Evolutionary conservation across 1,140 invertebrate species (phyloP), one percentile per base, ranked within the genome.

Genomic region (Medauroidea extradentata): DNA sequence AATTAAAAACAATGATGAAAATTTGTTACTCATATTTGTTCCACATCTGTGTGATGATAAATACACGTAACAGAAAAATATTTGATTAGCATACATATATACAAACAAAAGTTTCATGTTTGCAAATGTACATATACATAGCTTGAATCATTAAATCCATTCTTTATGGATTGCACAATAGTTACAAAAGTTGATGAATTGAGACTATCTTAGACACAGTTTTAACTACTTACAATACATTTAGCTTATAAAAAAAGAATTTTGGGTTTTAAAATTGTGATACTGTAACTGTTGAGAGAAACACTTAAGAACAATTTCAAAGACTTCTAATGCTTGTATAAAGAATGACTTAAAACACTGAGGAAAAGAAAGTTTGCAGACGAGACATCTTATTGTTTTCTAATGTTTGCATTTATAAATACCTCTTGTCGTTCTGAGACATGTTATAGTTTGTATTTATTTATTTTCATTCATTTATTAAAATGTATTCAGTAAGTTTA

Each of bases 221-320:
- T 25, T 46, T 7, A 5, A 46, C 44, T 25, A 21, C 18, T 21
- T 46, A 46, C 24, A 21, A 46, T 21, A 21, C 18, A 21, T 46
- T 46, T 46, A 34, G 29, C 29, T 34, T 57, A 50, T 57, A 48
- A 57, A 57, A 57, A 57, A 57, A 57, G 48, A 50, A 41, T 50
- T 49, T 16, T 57, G 48, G 48, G 41, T 49, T 57, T 57, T 44
- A 57, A 57, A 57, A 50, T 50, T 57, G 29, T 41, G 23, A 57
- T 57, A 57, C 4, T 50, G n/a, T 19, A 57, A 29, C 50, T 23
- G 34, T 29, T 57, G 48, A 57, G 42, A 34, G 19, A 25, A 57
- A 57, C 56, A 57, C 42, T 50, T 57, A 57, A 57, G 46, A 39
- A 57, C 56, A 51, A 39, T 57, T 23, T 39, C 44, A 57, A 57